These are phyloP conservation scores for Spea bombifrons DNA, from an alignment of 2,113 vertebrate species.

Conservation along the genomic window DNA sequence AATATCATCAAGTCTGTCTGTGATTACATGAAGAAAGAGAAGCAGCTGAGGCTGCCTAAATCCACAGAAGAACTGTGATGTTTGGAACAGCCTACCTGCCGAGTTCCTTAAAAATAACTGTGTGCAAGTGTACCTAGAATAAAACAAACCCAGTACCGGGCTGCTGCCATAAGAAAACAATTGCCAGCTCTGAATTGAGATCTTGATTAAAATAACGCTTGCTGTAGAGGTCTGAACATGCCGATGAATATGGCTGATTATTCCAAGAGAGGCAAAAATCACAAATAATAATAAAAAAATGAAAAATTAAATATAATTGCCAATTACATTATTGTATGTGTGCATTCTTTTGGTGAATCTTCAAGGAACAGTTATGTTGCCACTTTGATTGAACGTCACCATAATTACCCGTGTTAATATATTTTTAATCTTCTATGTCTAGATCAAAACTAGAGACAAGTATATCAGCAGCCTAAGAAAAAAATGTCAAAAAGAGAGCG, in stretches of 20 bases:
- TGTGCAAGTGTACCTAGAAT: background rate
- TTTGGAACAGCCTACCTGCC: too few species aligned
- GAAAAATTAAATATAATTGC: too few species aligned
- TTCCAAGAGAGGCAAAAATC: background rate
- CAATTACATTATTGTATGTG: background rate
- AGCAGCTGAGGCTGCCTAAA: too few species aligned
- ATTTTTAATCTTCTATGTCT: constrained; percentile 51
- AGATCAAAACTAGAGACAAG: constrained; percentile 94
- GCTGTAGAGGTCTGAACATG: constrained; percentile 2
- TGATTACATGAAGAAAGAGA: too few species aligned
- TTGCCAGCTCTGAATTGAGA: constrained; percentile 33
- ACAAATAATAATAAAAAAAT: background rate
- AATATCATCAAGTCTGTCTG: too few species aligned
- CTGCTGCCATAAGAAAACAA: constrained; percentile 17
- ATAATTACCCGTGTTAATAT: too few species aligned
- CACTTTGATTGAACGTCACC: background rate
- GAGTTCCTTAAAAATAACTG: constrained; percentile 7
- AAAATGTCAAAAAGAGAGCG: constrained; percentile 86
- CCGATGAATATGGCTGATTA: constrained; percentile 25
- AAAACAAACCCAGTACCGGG: constrained; percentile 1
- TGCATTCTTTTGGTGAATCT: background rate
- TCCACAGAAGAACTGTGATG: too few species aligned
- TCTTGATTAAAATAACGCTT: constrained; percentile 25
- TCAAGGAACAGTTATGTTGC: background rate
- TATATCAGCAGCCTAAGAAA: constrained; percentile 93